Base-by-base conservation (phyloP, 2,113 vertebrate species). In the Rhadina sibilatrix region DNA sequence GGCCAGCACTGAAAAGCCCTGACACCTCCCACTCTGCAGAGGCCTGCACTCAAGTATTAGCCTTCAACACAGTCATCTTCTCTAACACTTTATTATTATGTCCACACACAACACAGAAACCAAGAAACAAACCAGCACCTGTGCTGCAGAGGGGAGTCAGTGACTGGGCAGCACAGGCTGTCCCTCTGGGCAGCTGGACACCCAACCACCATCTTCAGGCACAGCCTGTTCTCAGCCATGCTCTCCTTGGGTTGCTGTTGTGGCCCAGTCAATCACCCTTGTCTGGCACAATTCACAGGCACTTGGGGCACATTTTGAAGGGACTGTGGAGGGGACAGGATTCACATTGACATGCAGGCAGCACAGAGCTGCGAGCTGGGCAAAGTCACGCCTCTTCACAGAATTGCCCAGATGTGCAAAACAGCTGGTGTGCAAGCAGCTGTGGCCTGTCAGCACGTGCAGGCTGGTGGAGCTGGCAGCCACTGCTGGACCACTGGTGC, bases 51-150 rank as follows among this genome's bases (percentile, higher is more conserved):
- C 59, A 83, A 82, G 35, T 52, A 89, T 69, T 54, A 88, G 75
- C 38, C 56, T 83, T 91, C 64, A 46, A 71, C 68, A 49, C 2
- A 3, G 8, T 37, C 5, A 1, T 5, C 28, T 90, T 96, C 79
- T 81, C 46, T 68, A 81, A 66, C 24, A 30, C 15, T 97, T 97
- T 96, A 96, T 96, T 97, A 30, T 28, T 74, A 46, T 83, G 76
- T 90, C 46, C 49, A 68, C 6, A 4, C 15, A 71, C 25, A 88
- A 42, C 47, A 78, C 52, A 83, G 76, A 79, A 74, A 46, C 31
- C 7, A 21, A 83, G 84, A 82, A 86, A 47, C 47, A 86, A 80
- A 56, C 19, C 60, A 37, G 53, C 37, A 56, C 27, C 2, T 6
- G 69, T 79, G 70, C 71, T 75, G 88, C 84, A 69, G 64, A 47